Percentiles rank a stretch among this genome's conserved stretches.
Conservation (phyloP, 2,797 vertebrate genomes). For the Varecia variegata region DNA sequence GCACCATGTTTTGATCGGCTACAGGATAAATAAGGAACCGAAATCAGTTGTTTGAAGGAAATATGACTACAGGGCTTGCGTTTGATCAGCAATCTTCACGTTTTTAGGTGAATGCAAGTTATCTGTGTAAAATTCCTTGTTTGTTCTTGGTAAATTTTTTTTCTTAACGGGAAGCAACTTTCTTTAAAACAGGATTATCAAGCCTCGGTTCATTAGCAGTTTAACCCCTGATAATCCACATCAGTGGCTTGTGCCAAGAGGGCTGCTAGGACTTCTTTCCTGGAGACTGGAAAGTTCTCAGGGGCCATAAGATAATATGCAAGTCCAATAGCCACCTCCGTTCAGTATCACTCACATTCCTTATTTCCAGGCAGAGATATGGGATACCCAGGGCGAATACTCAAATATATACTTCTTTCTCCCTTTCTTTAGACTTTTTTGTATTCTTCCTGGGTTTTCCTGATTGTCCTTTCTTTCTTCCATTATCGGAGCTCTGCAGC, state of each 20-base stretch:
- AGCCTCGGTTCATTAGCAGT: not conserved
- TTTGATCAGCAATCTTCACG: constrained; percentile 73
- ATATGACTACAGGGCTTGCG: constrained; percentile 67
- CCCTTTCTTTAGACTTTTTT: not conserved
- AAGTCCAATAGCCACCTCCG: not conserved
- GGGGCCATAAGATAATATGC: accelerated
- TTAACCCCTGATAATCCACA: constrained; percentile 10
- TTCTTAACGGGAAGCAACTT: not conserved
- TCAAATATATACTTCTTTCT: not conserved
- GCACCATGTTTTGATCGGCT: constrained; percentile 73
- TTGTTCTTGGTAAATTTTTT: constrained; percentile 49
- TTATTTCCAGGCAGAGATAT: not conserved
- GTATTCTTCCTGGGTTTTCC: not conserved
- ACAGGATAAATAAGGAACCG: constrained; percentile 71
- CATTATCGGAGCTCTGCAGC: not conserved
- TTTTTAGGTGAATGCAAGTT: constrained; percentile 65
- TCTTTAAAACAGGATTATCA: constrained; percentile 25
- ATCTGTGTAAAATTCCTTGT: constrained; percentile 57
- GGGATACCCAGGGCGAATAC: not conserved
- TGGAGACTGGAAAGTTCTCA: not conserved
- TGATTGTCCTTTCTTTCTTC: not conserved
- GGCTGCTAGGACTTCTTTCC: not conserved
- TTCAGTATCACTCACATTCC: not conserved
- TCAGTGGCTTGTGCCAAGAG: not conserved
- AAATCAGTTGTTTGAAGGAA: constrained; percentile 69